Evolutionary conservation across 2,797 vertebrate species (phyloP).

Genomic region (Tolypeutes matacus): DNA sequence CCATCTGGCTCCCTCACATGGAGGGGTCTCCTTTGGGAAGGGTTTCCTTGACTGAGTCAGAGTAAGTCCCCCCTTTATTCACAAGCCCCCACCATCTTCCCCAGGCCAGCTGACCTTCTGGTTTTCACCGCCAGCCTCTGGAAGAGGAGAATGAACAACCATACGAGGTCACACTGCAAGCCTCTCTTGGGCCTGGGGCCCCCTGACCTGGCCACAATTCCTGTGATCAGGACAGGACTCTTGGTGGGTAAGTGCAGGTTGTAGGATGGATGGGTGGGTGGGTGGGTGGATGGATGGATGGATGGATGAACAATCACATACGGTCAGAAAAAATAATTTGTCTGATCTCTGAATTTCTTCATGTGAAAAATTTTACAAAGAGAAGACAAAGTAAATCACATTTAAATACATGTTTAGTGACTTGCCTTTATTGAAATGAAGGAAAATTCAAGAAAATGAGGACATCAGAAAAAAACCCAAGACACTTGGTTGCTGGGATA

Average conservation of each 20-base stretch:
- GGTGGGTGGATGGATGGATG: too few relatives aligned
- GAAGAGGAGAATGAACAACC: background rate
- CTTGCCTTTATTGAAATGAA: background rate
- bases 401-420: background rate
- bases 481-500: background rate
- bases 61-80: too few relatives aligned
- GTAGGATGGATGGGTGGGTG: background rate
- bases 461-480: background rate
- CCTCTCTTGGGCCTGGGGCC: too few relatives aligned
- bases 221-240: background rate
- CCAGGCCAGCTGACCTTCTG: background rate
- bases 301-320: background rate
- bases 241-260: accelerated
- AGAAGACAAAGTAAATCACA: background rate
- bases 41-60: background rate
- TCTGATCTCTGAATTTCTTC: background rate
- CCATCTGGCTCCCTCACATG: background rate
- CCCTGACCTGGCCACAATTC: too few relatives aligned
- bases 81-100: too few relatives aligned
- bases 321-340: background rate
- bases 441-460: background rate
- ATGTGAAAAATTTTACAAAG: background rate
- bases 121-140: background rate
- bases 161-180: too few relatives aligned
- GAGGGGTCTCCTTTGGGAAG: background rate